phyloP scores from a whole-genome alignment of 2,888 invertebrate species.

The Oxycera nigricornis region DNA sequence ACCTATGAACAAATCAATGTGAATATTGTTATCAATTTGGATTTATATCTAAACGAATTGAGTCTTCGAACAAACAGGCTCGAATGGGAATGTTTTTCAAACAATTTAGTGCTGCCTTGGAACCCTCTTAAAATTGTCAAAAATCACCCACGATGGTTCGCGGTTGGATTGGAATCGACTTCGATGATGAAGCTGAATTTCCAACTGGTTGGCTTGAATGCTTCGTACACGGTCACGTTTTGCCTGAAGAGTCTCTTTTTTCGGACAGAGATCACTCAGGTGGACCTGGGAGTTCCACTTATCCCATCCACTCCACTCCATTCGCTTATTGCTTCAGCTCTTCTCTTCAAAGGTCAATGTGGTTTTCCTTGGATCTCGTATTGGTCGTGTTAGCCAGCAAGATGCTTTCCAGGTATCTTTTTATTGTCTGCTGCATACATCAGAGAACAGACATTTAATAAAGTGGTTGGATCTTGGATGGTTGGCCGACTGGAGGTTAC shows the following conservation, averaged over 20 bases:
- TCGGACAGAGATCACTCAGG: background rate
- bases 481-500: background rate
- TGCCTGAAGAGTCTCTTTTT: background rate
- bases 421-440: conserved; percentile 5
- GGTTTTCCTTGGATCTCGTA: conserved; percentile 30
- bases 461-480: background rate
- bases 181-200: too few species aligned
- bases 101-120: too few species aligned
- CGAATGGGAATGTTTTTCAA: too few species aligned
- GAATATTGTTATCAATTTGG: too few species aligned
- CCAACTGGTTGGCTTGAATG: too few species aligned
- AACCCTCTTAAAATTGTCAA: too few species aligned
- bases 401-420: background rate
- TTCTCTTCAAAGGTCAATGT: conserved; percentile 31
- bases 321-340: background rate
- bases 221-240: too few species aligned
- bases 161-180: too few species aligned
- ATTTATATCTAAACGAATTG: too few species aligned
- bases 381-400: conserved; percentile 11
- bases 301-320: background rate
- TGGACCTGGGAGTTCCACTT: background rate
- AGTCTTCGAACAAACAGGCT: too few species aligned
- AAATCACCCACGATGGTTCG: too few species aligned
- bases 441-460: background rate
- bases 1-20: too few species aligned